A percentile compares a stretch with the other conserved stretches of the same genome.
Evolutionary conservation across 2,113 vertebrate species (phyloP).

Genomic region (Phrynosoma platyrhinos): DNA sequence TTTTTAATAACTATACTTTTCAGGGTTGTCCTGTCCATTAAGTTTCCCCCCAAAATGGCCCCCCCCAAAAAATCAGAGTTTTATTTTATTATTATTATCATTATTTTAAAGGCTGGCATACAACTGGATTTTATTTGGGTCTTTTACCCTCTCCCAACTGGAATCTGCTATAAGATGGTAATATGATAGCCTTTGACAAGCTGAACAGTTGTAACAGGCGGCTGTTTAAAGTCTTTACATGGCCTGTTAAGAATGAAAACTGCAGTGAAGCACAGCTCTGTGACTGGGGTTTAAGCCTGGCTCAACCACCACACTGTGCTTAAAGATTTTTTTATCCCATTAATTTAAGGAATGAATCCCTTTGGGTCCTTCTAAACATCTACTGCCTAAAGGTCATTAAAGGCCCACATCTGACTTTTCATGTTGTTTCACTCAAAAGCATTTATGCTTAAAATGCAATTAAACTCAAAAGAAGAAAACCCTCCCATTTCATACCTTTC

Average conservation of each 20-base stretch:
- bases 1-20: too few relatives aligned
- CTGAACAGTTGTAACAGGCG: conserved; percentile 81
- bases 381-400: conserved; percentile 90
- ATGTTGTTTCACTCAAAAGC: conserved; percentile 80
- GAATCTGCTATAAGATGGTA: conserved; percentile 84
- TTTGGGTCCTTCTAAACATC: conserved; percentile 82
- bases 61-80: too few relatives aligned
- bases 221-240: conserved; percentile 78
- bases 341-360: conserved; percentile 87
- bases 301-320: conserved; percentile 82
- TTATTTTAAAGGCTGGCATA: background rate
- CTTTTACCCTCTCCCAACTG: conserved; percentile 41
- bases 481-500: conserved; percentile 59
- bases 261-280: conserved; percentile 79
- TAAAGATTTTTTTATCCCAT: conserved; percentile 85
- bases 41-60: too few relatives aligned
- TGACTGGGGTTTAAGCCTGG: conserved; percentile 76
- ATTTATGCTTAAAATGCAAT: conserved; percentile 87
- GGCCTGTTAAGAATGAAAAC: conserved; percentile 76
- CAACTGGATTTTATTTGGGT: conserved; percentile 46
- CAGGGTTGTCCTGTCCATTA: too few relatives aligned
- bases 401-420: conserved; percentile 77
- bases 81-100: too few relatives aligned
- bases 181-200: conserved; percentile 85
- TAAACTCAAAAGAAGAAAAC: conserved; percentile 91